Base-by-base conservation (phyloP, 2,888 invertebrate genomes). In the Chrysolina haemoptera region DNA sequence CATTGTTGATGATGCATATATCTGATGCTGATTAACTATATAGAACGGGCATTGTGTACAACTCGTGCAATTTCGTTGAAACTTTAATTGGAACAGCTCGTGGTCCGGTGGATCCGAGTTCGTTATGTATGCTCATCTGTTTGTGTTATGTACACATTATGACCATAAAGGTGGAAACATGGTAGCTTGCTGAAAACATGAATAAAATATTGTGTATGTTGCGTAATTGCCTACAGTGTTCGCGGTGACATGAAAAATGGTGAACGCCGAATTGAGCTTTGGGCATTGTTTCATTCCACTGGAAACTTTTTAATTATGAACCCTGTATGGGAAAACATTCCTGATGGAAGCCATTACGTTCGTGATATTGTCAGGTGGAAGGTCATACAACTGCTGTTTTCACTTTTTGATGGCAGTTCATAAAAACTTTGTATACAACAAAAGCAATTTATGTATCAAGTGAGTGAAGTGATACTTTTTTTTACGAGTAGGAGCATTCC, bases 191-290 rank as follows among this genome's bases (percentile, higher is more conserved):
- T 43, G 14, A 2, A 43, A 43, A 43, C 53, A 53, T 53, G 53
- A 53, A 53, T 53, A 53, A 53, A 53, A 53, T 18, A 53, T n/a
- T 53, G 22, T 53, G 53, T 53, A 20, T 53, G 53, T 18, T 12
- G 35, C 53, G 11, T 53, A 53, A 53, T 53, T 53, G 53, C 18
- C 18, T 53, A 20, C 53, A 53, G 16, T 20, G 53, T 53, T 53
- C 53, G 20, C 20, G 18, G 53, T 20, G 20, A 5, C 10, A 20
- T 53, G 53, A 53, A 53, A 20, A 53, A 53, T 20, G 12, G 53
- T 20, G 20, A 12, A 11, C 53, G 53, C 20, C 12, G 53, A 53
- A 53, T 22, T 53, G 53, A 20, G 20, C 20, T 20, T 53, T 11
- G 3, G 20, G 53, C 53, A 20, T 22, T 53, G 20, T 53, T 18